Evolutionary conservation across 2,888 invertebrate genomes (phyloP).

Genomic region (Rhyacophila evoluta): DNA sequence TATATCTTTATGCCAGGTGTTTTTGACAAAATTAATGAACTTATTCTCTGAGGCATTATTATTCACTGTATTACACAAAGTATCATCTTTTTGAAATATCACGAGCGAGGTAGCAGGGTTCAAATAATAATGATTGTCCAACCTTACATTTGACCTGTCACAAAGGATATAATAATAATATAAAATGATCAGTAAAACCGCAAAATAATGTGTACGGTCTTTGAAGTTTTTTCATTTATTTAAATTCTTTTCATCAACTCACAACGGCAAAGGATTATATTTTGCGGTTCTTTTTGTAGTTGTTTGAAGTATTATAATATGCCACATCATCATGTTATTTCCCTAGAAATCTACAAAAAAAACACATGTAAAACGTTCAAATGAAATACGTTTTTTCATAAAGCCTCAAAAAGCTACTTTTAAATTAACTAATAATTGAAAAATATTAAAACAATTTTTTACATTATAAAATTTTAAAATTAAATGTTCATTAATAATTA

Average conservation of each 20-base stretch:
- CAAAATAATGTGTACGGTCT: neutral
- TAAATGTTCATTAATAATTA: too few species aligned
- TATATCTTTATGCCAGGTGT: neutral
- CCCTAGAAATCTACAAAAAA: neutral
- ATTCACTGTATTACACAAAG: slow-evolving; percentile 2
- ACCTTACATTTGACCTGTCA: slow-evolving; percentile 16
- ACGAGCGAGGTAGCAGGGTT: neutral
- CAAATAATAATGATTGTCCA: slow-evolving; percentile 18
- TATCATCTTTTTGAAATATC: neutral
- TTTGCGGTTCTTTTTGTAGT: neutral
- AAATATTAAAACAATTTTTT: too few species aligned
- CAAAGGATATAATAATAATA: slow-evolving; percentile 12
- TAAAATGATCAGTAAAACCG: slow-evolving; percentile 7
- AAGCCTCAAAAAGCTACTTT: too few species aligned
- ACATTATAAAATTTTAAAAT: too few species aligned
- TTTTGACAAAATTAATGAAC: slow-evolving; percentile 24
- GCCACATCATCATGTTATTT: neutral
- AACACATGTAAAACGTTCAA: too few species aligned
- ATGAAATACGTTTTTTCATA: neutral
- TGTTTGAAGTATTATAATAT: neutral
- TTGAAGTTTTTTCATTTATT: slow-evolving; percentile 6
- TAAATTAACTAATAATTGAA: too few species aligned
- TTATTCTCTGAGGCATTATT: slow-evolving; percentile 24
- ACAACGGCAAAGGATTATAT: slow-evolving; percentile 16
- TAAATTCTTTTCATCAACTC: slow-evolving; percentile 22